Percentiles rank a stretch among this genome's conserved stretches.
These are phyloP conservation scores for Proisotoma minuta DNA, from an alignment of 2,888 invertebrate species.

Conservation along the genomic window DNA sequence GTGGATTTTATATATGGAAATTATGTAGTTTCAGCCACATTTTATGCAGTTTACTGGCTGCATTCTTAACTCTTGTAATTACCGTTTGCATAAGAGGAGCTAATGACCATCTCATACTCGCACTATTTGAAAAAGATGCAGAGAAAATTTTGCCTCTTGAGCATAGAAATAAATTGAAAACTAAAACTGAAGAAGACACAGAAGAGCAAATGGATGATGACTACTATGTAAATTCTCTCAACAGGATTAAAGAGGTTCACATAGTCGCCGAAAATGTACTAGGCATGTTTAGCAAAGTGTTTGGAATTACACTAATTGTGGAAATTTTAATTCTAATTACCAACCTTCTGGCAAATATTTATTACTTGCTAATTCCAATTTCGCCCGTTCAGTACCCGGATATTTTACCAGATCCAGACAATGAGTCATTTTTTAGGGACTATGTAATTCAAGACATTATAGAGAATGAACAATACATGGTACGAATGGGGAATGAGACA, in stretches of 20 bases:
- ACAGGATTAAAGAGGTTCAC: slow-evolving; percentile 18
- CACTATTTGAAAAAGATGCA: neutral
- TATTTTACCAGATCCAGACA: no score
- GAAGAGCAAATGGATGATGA: neutral
- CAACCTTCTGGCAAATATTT: slow-evolving; percentile 21
- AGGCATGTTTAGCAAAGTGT: slow-evolving; percentile 20
- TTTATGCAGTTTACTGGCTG: slow-evolving; percentile 29
- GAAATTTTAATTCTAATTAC: slow-evolving; percentile 35
- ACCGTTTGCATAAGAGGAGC: slow-evolving; percentile 26
- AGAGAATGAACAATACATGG: no score
- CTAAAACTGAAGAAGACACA: neutral
- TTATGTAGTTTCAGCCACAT: slow-evolving; percentile 29
- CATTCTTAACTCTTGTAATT: slow-evolving; percentile 28
- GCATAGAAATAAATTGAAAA: neutral
- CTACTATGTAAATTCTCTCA: slow-evolving; percentile 10
- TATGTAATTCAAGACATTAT: no score
- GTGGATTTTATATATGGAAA: slow-evolving; percentile 30
- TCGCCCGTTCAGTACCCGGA: neutral
- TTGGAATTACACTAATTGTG: slow-evolving; percentile 32
- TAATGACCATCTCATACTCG: slow-evolving; percentile 25
- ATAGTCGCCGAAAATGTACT: slow-evolving; percentile 21
- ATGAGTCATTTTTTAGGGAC: no score
- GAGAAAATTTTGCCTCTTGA: neutral
- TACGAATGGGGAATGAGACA: no score
- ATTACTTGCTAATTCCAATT: slow-evolving; percentile 17